Evolutionary conservation across 2,113 vertebrate species (phyloP).

Genomic region (Corythaeola cristata): DNA sequence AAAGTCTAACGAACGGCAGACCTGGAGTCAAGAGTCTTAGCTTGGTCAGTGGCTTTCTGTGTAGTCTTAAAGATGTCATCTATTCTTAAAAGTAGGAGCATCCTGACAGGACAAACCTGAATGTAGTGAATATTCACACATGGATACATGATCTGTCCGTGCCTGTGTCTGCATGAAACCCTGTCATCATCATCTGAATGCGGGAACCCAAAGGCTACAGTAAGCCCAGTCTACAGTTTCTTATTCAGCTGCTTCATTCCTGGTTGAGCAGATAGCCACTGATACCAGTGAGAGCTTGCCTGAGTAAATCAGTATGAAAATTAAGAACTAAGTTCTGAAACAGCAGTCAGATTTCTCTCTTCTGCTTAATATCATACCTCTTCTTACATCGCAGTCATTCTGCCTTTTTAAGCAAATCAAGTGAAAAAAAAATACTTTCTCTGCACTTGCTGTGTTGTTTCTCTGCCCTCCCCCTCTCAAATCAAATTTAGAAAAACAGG

Average conservation of each 20-base stretch:
- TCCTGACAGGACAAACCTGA: neutral
- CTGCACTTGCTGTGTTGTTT: neutral
- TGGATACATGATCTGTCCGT: neutral
- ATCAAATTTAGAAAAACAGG: slow-evolving; percentile 22
- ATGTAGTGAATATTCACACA: neutral
- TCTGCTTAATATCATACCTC: neutral
- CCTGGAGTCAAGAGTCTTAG: neutral
- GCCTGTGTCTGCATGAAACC: neutral
- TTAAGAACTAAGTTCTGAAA: neutral
- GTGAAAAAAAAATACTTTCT: neutral
- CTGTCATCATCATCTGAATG: neutral
- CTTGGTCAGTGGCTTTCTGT: neutral
- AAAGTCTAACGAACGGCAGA: neutral
- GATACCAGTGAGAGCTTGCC: neutral
- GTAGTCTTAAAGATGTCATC: neutral
- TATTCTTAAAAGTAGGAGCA: neutral
- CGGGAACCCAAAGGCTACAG: neutral
- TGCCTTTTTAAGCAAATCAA: neutral
- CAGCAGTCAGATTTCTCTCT: neutral
- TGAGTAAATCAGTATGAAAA: neutral
- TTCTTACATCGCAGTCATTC: neutral
- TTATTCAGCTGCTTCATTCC: neutral
- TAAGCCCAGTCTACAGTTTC: neutral
- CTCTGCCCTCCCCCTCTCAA: neutral
- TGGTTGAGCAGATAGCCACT: neutral